A percentile compares a stretch with the other conserved stretches of the same genome.
These are phyloP conservation scores for Platycercus adscitus DNA, from an alignment of 2,113 vertebrate species.

Conservation along the genomic window DNA sequence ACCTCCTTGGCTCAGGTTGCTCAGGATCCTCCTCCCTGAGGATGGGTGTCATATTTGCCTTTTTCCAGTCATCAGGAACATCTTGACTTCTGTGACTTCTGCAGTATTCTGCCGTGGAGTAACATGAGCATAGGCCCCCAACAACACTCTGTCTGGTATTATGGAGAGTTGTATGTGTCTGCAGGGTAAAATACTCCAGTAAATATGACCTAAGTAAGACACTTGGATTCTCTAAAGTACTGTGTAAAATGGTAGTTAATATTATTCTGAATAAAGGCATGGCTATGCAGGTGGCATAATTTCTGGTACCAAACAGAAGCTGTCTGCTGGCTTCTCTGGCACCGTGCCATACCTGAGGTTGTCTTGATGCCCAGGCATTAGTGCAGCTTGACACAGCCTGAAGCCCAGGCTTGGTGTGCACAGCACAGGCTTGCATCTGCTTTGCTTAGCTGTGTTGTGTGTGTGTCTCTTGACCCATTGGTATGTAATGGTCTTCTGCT, in stretches of 20 bases:
- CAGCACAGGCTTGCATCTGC: background rate
- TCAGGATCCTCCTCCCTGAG: background rate
- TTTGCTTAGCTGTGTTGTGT: rapidly evolving
- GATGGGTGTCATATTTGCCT: background rate
- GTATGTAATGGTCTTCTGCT: background rate
- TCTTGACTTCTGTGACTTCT: background rate
- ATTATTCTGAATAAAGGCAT: background rate
- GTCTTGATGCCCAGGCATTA: background rate
- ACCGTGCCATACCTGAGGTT: rapidly evolving
- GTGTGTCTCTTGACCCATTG: too few relatives aligned
- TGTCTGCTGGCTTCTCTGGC: background rate
- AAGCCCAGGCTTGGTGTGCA: rapidly evolving
- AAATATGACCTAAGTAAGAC: background rate
- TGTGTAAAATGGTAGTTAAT: background rate
- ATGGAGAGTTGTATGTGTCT: background rate
- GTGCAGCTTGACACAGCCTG: rapidly evolving
- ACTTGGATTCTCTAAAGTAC: background rate
- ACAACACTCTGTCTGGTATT: background rate
- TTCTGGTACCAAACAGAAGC: background rate
- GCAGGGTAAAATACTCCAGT: background rate
- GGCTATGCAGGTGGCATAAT: background rate
- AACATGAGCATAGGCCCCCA: background rate
- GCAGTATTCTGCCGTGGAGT: background rate
- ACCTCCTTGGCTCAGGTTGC: too few relatives aligned
- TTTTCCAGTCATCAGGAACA: background rate